Percentiles rank a stretch among this genome's conserved stretches.
These are phyloP conservation scores for Zaprionus lachaisei DNA, from an alignment of 1,140 invertebrate genomes.

Conservation along the genomic window DNA sequence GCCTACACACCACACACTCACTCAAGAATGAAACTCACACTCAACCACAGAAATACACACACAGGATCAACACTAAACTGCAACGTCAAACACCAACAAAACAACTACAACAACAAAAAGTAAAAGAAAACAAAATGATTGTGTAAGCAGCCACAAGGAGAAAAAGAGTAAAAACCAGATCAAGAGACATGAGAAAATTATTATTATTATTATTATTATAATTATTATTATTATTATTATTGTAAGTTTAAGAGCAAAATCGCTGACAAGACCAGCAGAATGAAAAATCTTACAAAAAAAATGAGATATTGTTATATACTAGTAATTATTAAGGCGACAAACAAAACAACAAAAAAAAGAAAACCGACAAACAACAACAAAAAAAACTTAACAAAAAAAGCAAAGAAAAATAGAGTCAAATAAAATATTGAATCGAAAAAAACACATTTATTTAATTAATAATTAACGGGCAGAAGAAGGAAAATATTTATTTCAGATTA, in stretches of 20 bases:
- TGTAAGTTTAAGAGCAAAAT: conserved; percentile 81
- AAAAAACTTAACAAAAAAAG: conserved; percentile 76
- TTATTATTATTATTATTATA: conserved; percentile 64
- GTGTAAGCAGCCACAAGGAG: conserved; percentile 48
- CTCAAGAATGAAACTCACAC: conserved; percentile 36
- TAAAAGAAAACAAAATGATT: conserved; percentile 36
- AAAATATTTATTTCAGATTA: neutral
- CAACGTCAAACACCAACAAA: conserved; percentile 61
- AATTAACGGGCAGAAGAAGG: neutral
- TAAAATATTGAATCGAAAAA: conserved; percentile 83
- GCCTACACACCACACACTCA: conserved; percentile 55
- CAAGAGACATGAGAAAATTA: conserved; percentile 80
- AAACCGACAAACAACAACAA: conserved; percentile 56
- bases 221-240: conserved; percentile 62
- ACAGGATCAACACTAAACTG: conserved; percentile 48
- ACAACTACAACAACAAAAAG: conserved; percentile 30
- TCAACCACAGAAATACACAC: conserved; percentile 34
- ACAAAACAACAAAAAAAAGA: conserved; percentile 73
- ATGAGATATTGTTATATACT: conserved; percentile 84
- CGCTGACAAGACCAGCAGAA: conserved; percentile 84
- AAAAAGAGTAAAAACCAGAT: conserved; percentile 71
- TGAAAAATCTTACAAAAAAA: conserved; percentile 82
- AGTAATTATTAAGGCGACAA: conserved; percentile 79
- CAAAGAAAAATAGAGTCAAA: conserved; percentile 81
- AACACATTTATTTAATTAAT: conserved; percentile 23